These are phyloP conservation scores for Acleris literana DNA, from an alignment of 2,888 invertebrate species.

Conservation along the genomic window DNA sequence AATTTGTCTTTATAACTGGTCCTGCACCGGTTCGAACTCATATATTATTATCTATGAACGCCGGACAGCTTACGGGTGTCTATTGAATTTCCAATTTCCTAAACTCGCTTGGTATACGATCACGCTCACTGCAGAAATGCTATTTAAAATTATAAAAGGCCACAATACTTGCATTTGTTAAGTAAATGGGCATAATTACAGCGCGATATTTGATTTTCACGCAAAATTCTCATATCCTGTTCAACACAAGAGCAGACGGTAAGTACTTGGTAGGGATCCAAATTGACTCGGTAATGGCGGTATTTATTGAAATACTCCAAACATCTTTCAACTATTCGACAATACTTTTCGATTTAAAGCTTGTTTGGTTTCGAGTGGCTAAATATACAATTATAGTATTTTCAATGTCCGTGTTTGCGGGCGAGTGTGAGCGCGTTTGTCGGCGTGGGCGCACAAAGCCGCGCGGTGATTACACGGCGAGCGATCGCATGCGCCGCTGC, in stretches of 20 bases:
- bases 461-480: slow-evolving; percentile 75
- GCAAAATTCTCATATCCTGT: slow-evolving; percentile 9
- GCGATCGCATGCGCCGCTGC: slow-evolving; percentile 64
- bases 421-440: slow-evolving; percentile 56
- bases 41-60: too few species aligned
- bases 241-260: slow-evolving; percentile 1
- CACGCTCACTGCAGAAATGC: too few species aligned
- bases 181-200: background rate
- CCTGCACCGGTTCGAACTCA: too few species aligned
- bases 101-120: too few species aligned
- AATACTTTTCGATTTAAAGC: slow-evolving; percentile 16
- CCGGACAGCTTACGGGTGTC: too few species aligned
- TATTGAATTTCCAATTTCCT: too few species aligned
- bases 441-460: slow-evolving; percentile 58
- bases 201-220: background rate
- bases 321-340: slow-evolving; percentile 16
- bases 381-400: slow-evolving; percentile 54
- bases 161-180: background rate
- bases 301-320: slow-evolving; percentile 12
- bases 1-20: too few species aligned
- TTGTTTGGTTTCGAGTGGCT: slow-evolving; percentile 52
- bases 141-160: too few species aligned
- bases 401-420: slow-evolving; percentile 31
- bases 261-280: slow-evolving; percentile 1
- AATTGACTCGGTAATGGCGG: slow-evolving; percentile 8